A percentile compares a stretch with the other conserved stretches of the same genome.
phyloP scores from a whole-genome alignment of 1,140 invertebrate species.

The Agrypnia vestita region DNA sequence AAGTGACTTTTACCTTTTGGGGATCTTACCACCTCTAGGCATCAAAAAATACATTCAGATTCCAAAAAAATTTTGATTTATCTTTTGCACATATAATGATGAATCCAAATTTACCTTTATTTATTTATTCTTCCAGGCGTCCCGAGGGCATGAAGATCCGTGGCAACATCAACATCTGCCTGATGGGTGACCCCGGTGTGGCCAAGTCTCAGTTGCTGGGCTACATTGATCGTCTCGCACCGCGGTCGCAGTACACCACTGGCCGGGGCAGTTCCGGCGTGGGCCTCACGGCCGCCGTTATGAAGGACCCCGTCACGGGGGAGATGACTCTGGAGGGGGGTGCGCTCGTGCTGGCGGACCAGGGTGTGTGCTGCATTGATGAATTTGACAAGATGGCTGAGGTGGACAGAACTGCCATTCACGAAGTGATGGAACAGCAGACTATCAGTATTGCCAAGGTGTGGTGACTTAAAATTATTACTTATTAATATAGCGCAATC shows the following conservation, averaged over 20 bases:
- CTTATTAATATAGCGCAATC: too few species aligned
- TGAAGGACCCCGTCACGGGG: constrained; percentile 97
- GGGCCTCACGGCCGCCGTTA: constrained; percentile 97
- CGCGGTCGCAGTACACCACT: constrained; percentile 96
- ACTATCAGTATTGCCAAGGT: constrained; percentile 99
- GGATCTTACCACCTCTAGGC: too few species aligned
- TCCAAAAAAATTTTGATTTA: too few species aligned
- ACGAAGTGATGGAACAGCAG: constrained; percentile 99
- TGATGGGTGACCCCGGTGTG: constrained; percentile 99
- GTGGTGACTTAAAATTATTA: constrained; percentile 31
- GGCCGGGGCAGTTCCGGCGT: constrained; percentile 98
- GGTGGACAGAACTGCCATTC: constrained; percentile 95
- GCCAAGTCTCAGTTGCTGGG: constrained; percentile 98
- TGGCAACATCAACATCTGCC: constrained; percentile 97
- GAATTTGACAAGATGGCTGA: constrained; percentile 99
- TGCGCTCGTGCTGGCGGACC: constrained; percentile 97
- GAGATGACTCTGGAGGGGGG: constrained; percentile 99
- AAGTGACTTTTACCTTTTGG: too few species aligned
- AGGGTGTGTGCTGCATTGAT: constrained; percentile 98
- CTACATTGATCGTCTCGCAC: constrained; percentile 95
- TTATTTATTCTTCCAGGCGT: constrained; percentile 35
- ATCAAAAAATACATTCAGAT: too few species aligned
- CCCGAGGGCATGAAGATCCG: constrained; percentile 81
- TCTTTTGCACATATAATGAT: too few species aligned
- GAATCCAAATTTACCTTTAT: too few species aligned